Percentiles rank a stretch among this genome's conserved stretches.
These are phyloP conservation scores for Pogonophryne albipinna DNA, from an alignment of 2,797 vertebrate species.

Conservation along the genomic window DNA sequence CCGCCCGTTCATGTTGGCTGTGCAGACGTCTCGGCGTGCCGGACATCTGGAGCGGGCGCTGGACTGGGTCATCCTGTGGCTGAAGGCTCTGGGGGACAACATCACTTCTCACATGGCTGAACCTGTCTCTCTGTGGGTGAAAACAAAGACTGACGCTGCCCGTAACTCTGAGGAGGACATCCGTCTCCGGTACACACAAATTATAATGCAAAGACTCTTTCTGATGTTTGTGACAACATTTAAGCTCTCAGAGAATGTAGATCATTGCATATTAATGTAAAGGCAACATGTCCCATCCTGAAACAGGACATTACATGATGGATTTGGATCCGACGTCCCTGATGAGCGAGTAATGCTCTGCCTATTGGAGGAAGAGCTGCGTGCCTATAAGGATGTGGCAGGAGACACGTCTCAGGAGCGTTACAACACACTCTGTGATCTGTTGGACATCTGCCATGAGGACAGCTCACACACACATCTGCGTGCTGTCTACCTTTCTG, in stretches of 20 bases:
- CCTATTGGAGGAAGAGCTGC: conserved; percentile 90
- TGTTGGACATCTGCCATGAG: conserved; percentile 90
- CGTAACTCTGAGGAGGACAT: conserved; percentile 85
- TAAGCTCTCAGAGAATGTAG: not conserved
- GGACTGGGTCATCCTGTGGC: conserved; percentile 87
- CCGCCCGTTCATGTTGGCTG: conserved; percentile 89
- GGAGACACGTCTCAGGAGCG: conserved; percentile 90
- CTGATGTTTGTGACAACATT: not conserved
- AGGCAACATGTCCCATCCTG: not conserved
- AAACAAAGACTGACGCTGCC: conserved; percentile 88
- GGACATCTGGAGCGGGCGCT: conserved; percentile 84
- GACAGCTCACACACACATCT: conserved; percentile 80
- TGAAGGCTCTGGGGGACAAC: conserved; percentile 79
- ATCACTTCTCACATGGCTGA: conserved; percentile 83
- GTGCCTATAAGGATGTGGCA: conserved; percentile 85
- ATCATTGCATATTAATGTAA: not conserved
- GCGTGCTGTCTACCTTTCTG: conserved; percentile 86
- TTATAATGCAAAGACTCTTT: not conserved
- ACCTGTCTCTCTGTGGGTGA: conserved; percentile 90
- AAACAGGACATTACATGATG: conserved; percentile 90
- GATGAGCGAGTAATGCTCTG: conserved; percentile 79
- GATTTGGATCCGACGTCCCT: conserved; percentile 75
- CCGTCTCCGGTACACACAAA: conserved; percentile 82
- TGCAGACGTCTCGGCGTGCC: conserved; percentile 87
- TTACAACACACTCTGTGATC: conserved; percentile 94